phyloP scores from a whole-genome alignment of 2,888 invertebrate species.

The Noctua fimbriata region DNA sequence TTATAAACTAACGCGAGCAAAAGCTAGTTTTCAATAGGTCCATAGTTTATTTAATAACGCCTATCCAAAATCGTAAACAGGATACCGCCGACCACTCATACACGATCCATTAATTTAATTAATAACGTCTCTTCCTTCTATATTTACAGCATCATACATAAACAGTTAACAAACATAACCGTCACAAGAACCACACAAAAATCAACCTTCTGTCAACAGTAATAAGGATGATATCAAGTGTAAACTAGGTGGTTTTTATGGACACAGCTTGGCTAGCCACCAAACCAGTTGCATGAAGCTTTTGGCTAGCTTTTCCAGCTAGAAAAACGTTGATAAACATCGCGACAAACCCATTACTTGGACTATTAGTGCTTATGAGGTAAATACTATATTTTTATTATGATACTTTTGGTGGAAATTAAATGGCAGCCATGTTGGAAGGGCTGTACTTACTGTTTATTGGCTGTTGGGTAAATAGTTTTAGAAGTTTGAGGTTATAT shows the following conservation, averaged over 20 bases:
- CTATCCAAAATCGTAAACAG: constrained; percentile 36
- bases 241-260: constrained; percentile 31
- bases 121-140: constrained; percentile 43
- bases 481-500: not conserved
- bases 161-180: constrained; percentile 42
- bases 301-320: constrained; percentile 23
- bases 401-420: constrained; percentile 5
- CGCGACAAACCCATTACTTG: constrained; percentile 30
- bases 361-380: constrained; percentile 36
- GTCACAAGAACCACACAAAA: not conserved
- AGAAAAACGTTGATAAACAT: constrained; percentile 44
- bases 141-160: constrained; percentile 56
- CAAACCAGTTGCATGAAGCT: constrained; percentile 53
- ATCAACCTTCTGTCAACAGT: fast-evolving
- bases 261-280: constrained; percentile 53
- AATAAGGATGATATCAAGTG: constrained; percentile 8
- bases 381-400: constrained; percentile 27
- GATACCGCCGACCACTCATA: constrained; percentile 43
- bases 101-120: constrained; percentile 62
- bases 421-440: constrained; percentile 24
- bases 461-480: constrained; percentile 20
- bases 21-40: not conserved
- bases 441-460: not conserved
- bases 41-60: constrained; percentile 4
- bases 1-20: too few species aligned